phyloP scores from a whole-genome alignment of 2,888 invertebrate species.

The Psylliodes chrysocephalus region DNA sequence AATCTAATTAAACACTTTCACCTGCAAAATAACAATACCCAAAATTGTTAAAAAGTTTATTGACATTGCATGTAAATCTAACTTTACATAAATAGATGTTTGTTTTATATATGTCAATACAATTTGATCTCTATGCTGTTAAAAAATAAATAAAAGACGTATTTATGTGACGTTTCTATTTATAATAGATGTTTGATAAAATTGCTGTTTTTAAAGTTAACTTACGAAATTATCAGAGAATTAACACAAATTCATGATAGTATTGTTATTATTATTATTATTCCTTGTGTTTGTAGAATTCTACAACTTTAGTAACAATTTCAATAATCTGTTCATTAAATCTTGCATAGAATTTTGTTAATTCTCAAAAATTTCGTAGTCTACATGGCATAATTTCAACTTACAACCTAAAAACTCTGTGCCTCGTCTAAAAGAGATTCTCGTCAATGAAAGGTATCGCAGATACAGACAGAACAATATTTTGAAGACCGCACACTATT shows the following conservation, averaged over 20 bases:
- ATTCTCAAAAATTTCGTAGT: slow-evolving; percentile 12
- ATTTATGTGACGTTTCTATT: slow-evolving; percentile 16
- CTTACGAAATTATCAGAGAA: background rate
- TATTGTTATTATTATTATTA: no score
- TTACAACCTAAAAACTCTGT: slow-evolving; percentile 35
- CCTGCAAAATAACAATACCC: background rate
- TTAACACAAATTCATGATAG: background rate
- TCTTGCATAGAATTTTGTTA: background rate
- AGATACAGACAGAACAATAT: slow-evolving; percentile 20
- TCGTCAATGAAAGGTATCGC: slow-evolving; percentile 9
- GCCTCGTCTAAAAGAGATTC: slow-evolving; percentile 30
- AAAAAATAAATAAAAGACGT: slow-evolving; percentile 13
- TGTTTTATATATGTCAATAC: slow-evolving; percentile 5
- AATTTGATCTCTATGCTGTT: slow-evolving; percentile 5
- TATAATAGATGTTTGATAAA: slow-evolving; percentile 25
- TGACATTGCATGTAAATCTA: slow-evolving; percentile 9
- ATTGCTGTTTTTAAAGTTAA: slow-evolving; percentile 12
- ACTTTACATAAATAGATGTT: background rate
- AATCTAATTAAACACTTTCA: background rate
- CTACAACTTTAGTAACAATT: no score
- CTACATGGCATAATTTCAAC: slow-evolving; percentile 21
- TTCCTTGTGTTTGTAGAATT: no score
- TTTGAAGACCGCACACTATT: slow-evolving; percentile 49
- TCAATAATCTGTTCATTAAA: background rate
- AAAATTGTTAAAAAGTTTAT: slow-evolving; percentile 8